Evolutionary conservation across 2,888 invertebrate species (phyloP).

Genomic region (Sminthurinus aureus): DNA sequence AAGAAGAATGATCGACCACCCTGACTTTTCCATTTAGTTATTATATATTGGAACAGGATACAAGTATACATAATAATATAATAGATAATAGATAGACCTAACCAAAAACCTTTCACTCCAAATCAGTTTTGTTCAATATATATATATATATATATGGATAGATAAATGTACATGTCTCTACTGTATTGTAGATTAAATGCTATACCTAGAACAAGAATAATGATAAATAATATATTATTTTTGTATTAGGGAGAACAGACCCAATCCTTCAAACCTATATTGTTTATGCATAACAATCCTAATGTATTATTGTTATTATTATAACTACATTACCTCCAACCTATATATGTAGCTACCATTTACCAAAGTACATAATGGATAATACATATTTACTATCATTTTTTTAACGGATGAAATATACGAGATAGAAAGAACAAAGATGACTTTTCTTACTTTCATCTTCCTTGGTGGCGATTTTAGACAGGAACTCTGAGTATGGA

Average conservation of each 20-base stretch:
- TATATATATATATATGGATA: background rate
- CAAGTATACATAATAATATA: background rate
- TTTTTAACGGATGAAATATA: background rate
- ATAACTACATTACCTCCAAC: too few species aligned
- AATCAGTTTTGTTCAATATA: background rate
- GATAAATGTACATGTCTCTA: too few species aligned
- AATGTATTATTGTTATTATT: too few species aligned
- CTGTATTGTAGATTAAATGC: too few species aligned
- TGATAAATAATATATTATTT: too few species aligned
- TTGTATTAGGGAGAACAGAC: background rate
- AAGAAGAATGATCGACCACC: slow-evolving; percentile 5
- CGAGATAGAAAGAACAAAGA: too few species aligned
- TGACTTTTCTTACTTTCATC: slow-evolving; percentile 72
- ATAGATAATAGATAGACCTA: too few species aligned
- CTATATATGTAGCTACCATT: background rate
- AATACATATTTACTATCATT: too few species aligned
- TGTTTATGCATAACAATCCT: background rate
- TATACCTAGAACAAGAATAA: too few species aligned
- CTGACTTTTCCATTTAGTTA: background rate
- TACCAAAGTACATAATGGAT: background rate
- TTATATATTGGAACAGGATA: background rate
- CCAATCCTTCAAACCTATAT: background rate
- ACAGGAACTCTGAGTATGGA: slow-evolving; percentile 63
- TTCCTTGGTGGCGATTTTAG: slow-evolving; percentile 67
- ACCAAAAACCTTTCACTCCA: slow-evolving; percentile 2